Evolutionary conservation across 2,888 invertebrate genomes (phyloP), one percentile per base, ranked within the genome.

Genomic region (Eupithecia vulgata): DNA sequence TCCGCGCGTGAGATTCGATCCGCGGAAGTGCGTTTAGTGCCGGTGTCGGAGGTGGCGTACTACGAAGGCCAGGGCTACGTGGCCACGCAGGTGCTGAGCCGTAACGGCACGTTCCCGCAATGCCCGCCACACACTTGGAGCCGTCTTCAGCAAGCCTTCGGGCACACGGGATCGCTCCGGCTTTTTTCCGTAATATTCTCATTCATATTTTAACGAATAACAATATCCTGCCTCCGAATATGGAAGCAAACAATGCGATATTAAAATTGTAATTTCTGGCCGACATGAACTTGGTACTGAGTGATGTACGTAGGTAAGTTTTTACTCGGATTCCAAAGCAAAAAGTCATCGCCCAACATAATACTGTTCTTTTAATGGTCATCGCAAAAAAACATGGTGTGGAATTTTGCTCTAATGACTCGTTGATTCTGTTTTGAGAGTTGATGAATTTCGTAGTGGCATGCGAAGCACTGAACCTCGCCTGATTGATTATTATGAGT

Each of bases 1-100:
- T 93, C 94, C 79, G 94, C 93, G 90, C 92, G 95, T 80, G 91
- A 91, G 83, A 91, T 93, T 76, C 91, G 94, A 79, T 93, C 94
- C 80, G 93, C 95, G 85, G 95, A 94, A 91, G 93, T 94, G 88
- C 90, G 94, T 81, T 87, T 95, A 87, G 94, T 94, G 90, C 93
- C 94, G 79, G 91, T 94, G 82, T 92, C 93, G 48, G 94, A 94
- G 83, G 94, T 94, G 84, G 92, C 94, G 78, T 94, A 90, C 85
- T 94, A 93, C 82, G 93, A 93, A 83, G 91, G 91, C 70, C 93
- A 94, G 86, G 94, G 94, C 81, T 94, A 94, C 85, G 93, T 94
- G 78, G 93, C 93, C 68, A 93, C 94, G 79, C 93, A 93, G 83
- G 91, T 94, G 81, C 87, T 94, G 72, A 93, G 94, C 84, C 90